Base-by-base conservation (phyloP, 2,113 vertebrate genomes). In the Engraulis encrasicolus region DNA sequence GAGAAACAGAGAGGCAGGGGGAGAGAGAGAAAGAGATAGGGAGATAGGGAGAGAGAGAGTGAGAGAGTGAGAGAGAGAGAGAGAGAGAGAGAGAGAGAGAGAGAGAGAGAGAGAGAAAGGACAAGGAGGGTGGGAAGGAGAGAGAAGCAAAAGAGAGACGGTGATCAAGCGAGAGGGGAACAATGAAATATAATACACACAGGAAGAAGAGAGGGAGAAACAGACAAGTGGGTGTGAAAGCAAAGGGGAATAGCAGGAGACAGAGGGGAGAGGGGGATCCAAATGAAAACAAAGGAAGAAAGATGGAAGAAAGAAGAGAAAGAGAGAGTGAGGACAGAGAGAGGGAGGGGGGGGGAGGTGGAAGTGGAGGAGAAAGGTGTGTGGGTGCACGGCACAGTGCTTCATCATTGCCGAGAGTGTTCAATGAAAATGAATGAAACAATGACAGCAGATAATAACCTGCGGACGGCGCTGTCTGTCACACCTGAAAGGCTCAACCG, bases 361-460 rank as follows among this genome's bases (percentile, higher is more conserved):
- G 37, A 89, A 87, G 90, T 91, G 89, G 91, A 91, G 92, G 92
- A 92, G 89, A 91, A 85, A 86, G 88, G 45, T 91, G 91, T 89
- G 88, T 87, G 80, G 85, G 85, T 90, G 89, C 50, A 84, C 87
- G 83, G 89, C 50, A 84, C 87, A 84, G 90, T 78, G 85, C 92
- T 93, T 91, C 91, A 91, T 92, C 93, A 92, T 92, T 93, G 93
- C 92, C 91, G 90, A 88, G 79, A 86, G 90, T 86, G 58, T 92
- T 93, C 93, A 94, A 95, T 93, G 92, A 93, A 92, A 88, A 86
- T 87, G 88, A 93, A 93, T 93, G 91, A 94, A 93, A 94, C 91
- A 92, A 93, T 92, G 93, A 93, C 91, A 91, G 86, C 82, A 87
- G 61, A 85, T 93, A 92, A 93, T 94, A 93, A 94, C 89, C 93